A percentile compares a stretch with the other conserved stretches of the same genome.
Evolutionary conservation across 2,797 vertebrate genomes (phyloP).

Genomic region (Meda fulgida): DNA sequence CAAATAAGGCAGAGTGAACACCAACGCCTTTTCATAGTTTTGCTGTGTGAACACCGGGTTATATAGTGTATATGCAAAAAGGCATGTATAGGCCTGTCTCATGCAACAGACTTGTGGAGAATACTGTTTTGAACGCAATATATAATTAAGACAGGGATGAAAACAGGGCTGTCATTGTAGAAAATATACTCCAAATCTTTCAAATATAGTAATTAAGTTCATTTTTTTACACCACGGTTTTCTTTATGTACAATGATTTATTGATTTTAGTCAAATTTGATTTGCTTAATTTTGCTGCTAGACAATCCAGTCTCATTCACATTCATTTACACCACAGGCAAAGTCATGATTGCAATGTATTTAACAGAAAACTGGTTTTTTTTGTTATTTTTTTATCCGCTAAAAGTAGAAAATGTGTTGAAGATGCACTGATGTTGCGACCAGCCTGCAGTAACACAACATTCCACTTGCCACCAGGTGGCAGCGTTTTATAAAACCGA

Average conservation of each 20-base stretch:
- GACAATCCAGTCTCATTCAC: background rate
- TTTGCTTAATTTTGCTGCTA: background rate
- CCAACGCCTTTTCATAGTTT: background rate
- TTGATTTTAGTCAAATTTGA: background rate
- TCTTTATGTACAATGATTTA: background rate
- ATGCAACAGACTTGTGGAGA: slow-evolving; percentile 1
- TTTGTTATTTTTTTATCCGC: background rate
- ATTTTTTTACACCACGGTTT: background rate
- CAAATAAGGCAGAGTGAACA: slow-evolving; percentile 10
- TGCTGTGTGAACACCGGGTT: background rate
- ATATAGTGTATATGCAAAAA: slow-evolving; percentile 10
- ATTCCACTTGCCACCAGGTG: slow-evolving; percentile 69
- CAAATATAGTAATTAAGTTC: background rate
- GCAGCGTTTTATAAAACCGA: slow-evolving; percentile 73
- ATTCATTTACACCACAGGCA: background rate
- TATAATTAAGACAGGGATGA: slow-evolving; percentile 8
- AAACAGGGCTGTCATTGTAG: background rate
- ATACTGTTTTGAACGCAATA: slow-evolving; percentile 13
- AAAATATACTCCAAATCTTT: background rate
- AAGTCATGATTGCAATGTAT: background rate
- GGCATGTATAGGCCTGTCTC: slow-evolving; percentile 8
- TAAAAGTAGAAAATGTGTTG: background rate
- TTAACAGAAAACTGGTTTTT: background rate
- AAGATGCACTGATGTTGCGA: background rate
- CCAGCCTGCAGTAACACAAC: background rate